Base-by-base conservation (phyloP, 2,797 vertebrate genomes). In the Platalea minor region DNA sequence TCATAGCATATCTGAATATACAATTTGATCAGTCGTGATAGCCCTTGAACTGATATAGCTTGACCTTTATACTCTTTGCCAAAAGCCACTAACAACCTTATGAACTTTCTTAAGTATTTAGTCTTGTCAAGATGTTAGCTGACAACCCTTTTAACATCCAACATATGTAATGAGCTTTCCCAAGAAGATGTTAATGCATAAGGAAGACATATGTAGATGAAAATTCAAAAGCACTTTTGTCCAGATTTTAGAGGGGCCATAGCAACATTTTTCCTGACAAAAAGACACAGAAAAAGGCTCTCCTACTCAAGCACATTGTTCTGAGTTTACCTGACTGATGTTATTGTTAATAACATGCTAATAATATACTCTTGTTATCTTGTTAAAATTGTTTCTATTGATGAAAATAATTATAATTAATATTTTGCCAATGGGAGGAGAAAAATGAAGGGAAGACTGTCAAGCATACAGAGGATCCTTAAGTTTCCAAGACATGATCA, bases 1-100 rank as follows among this genome's bases (percentile, higher is more conserved):
- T 97, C 97, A 97, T 97, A 97, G 97, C 96, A 97, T 94, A 94
- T 97, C 97, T 96, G 96, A 96, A 97, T 97, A 97, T 5, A 94
- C 88, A 97, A 97, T 96, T 94, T 93, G 91, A 97, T 97, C 76
- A 48, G 56, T 96, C 95, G 88, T 97, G 97, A 97, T 95, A 97
- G 95, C 46, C 70, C 79, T 97, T 96, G 97, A 97, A 97, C 89
- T 96, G 97, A 97, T 97, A 96, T 3, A 95, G 89, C 81, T 94
- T 97, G 96, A 96, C 97, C 97, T 97, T 97, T 96, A 97, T 90
- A 97, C 95, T 95, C 85, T 92, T 97, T 93, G 96, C 97, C 96
- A 96, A 97, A 95, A 97, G 97, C 96, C 81, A 96, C 89, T 64
- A 95, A 82, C 94, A 97, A 97, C 96, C 97, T 97, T 93, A 94